phyloP scores from a whole-genome alignment of 2,797 vertebrate species.

The Alcedo atthis region DNA sequence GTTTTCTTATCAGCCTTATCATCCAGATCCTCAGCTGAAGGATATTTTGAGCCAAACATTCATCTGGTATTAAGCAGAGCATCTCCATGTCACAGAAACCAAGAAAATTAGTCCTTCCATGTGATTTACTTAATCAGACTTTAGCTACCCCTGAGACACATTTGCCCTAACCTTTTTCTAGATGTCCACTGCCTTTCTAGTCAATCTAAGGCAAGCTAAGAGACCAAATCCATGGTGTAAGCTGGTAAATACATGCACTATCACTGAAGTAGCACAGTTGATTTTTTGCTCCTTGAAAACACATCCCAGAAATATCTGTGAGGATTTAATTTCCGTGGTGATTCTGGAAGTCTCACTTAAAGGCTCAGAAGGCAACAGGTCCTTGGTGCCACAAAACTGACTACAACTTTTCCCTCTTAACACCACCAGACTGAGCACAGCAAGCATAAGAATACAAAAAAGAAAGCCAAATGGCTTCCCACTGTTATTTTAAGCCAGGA shows the following conservation, averaged over 20 bases:
- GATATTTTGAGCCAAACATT: neutral
- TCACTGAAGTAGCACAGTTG: neutral
- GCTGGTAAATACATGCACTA: neutral
- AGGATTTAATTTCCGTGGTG: neutral
- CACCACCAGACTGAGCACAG: neutral
- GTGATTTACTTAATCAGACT: neutral
- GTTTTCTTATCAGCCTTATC: neutral
- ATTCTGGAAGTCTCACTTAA: neutral
- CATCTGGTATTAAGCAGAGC: neutral
- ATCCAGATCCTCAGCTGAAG: neutral
- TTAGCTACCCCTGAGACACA: neutral
- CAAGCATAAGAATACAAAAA: conserved; percentile 50
- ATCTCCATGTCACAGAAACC: neutral
- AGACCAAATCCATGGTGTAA: neutral
- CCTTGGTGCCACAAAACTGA: neutral
- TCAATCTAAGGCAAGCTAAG: neutral
- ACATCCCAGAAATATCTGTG: neutral
- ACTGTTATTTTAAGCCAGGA: conserved; percentile 65
- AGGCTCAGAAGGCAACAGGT: neutral
- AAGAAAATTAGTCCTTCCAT: neutral
- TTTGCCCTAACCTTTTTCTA: neutral
- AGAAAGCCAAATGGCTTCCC: conserved; percentile 33
- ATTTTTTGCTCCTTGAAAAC: neutral
- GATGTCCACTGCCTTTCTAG: neutral
- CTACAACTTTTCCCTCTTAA: neutral